phyloP scores from a whole-genome alignment of 2,888 invertebrate species.

The Pseudococcus jackbeardsleyi region DNA sequence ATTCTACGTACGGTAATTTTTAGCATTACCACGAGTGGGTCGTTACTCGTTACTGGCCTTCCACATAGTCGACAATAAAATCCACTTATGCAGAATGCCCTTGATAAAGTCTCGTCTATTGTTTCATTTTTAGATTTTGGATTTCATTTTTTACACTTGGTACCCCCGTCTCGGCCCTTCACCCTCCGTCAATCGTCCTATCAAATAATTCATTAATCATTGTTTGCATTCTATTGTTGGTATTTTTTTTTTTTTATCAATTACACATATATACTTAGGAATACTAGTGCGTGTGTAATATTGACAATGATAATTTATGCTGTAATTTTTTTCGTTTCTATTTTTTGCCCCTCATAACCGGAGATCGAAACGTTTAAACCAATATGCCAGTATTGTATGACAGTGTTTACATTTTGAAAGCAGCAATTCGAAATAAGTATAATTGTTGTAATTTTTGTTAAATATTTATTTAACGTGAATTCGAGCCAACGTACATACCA shows the following conservation, averaged over 20 bases:
- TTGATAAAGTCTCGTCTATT: conserved; percentile 25
- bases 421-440: not conserved
- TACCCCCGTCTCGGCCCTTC: not conserved
- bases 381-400: not conserved
- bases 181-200: not conserved
- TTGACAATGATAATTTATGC: conserved; percentile 27
- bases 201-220: conserved; percentile 48
- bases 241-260: not conserved
- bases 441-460: conserved; percentile 1
- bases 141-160: not conserved
- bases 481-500: not conserved
- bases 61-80: conserved; percentile 9
- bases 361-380: not conserved
- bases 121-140: conserved; percentile 43
- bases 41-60: conserved; percentile 3
- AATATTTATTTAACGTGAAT: conserved; percentile 37
- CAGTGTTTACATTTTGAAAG: conserved; percentile 3
- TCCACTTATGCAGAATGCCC: conserved; percentile 28
- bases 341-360: not conserved
- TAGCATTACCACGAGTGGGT: conserved; percentile 4
- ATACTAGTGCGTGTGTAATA: not conserved
- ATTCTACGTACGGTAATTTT: not conserved
- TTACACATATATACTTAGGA: not conserved
- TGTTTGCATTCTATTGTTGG: conserved; percentile 40
- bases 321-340: not conserved